These are phyloP conservation scores for Punctoribates punctum DNA, from an alignment of 2,888 invertebrate genomes.

Conservation along the genomic window DNA sequence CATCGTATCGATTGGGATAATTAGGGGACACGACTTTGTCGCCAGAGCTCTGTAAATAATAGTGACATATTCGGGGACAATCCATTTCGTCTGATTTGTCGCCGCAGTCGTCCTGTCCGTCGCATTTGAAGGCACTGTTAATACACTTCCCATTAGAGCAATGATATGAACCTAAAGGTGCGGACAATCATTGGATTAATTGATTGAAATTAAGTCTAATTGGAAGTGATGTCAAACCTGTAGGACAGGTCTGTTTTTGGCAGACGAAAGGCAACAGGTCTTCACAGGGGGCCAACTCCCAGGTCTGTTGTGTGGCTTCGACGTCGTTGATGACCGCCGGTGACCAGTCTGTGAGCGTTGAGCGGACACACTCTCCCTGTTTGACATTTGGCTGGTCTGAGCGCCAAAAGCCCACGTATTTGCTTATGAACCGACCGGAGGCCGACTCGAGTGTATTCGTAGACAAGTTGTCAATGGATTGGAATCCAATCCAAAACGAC, in stretches of 20 bases:
- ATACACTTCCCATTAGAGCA: conserved; percentile 89
- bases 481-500: conserved; percentile 64
- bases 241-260: conserved; percentile 79
- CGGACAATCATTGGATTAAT: conserved; percentile 14
- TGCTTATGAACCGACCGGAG: conserved; percentile 80
- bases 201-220: background rate
- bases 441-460: conserved; percentile 94
- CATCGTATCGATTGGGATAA: conserved; percentile 87
- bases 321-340: background rate
- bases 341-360: conserved; percentile 53
- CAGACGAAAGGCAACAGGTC: conserved; percentile 91
- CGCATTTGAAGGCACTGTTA: conserved; percentile 84
- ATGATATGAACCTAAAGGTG: conserved; percentile 71
- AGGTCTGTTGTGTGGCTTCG: conserved; percentile 67
- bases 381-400: conserved; percentile 79
- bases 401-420: conserved; percentile 91
- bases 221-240: no score
- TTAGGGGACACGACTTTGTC: conserved; percentile 91
- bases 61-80: conserved; percentile 73
- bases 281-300: conserved; percentile 92
- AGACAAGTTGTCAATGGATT: conserved; percentile 82
- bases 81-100: conserved; percentile 89
- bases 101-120: conserved; percentile 82
- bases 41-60: conserved; percentile 87
- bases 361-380: conserved; percentile 80